Evolutionary conservation across 2,797 vertebrate genomes (phyloP).

Genomic region (Sebastes paucispinis): DNA sequence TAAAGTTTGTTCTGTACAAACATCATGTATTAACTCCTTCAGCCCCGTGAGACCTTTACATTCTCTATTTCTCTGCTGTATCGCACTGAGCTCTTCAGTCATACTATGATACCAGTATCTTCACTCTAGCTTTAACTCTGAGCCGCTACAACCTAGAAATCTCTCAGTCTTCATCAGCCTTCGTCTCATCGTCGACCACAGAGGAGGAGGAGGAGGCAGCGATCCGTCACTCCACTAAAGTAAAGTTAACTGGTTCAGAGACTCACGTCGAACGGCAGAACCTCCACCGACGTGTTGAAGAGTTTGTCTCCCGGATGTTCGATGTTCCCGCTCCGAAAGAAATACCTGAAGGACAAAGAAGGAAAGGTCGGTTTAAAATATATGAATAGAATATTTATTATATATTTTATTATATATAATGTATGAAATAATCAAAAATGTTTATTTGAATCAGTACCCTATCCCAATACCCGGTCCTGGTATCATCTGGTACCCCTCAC

Average conservation of each 20-base stretch:
- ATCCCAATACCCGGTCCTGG: too few relatives aligned
- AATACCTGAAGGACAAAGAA: conserved; percentile 84
- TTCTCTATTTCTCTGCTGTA: too few relatives aligned
- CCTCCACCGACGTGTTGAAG: conserved; percentile 96
- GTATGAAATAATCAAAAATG: not conserved
- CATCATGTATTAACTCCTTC: not conserved
- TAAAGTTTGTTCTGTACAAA: not conserved
- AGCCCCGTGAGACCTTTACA: too few relatives aligned
- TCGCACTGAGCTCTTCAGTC: too few relatives aligned
- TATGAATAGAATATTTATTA: too few relatives aligned
- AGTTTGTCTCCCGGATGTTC: conserved; percentile 99
- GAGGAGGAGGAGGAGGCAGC: too few relatives aligned
- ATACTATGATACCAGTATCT: too few relatives aligned
- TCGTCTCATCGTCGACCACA: not conserved
- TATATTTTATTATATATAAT: too few relatives aligned
- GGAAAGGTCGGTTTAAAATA: not conserved
- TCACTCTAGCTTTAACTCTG: too few relatives aligned
- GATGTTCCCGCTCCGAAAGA: conserved; percentile 97
- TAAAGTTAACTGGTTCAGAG: not conserved
- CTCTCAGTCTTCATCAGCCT: conserved; percentile 13
- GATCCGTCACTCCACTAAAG: too few relatives aligned
- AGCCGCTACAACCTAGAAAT: too few relatives aligned
- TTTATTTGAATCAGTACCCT: too few relatives aligned
- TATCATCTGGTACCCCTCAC: not conserved
- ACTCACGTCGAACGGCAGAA: conserved; percentile 96